A percentile compares a stretch with the other conserved stretches of the same genome.
phyloP scores from a whole-genome alignment of 1,140 invertebrate genomes.

The Drosophila subobscura region DNA sequence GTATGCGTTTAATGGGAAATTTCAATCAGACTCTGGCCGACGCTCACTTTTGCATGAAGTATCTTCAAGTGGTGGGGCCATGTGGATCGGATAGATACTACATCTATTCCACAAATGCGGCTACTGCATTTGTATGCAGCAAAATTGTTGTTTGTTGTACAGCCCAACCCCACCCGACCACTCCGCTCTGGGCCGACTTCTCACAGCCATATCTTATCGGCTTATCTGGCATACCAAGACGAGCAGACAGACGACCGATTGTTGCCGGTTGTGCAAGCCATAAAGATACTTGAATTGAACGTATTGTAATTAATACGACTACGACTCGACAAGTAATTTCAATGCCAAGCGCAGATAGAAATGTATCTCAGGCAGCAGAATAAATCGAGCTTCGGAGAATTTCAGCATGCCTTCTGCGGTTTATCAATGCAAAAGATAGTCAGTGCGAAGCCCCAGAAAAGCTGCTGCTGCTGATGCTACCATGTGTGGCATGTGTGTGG shows the following conservation, averaged over 20 bases:
- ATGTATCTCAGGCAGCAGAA: conserved; percentile 52
- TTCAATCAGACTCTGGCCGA: conserved; percentile 47
- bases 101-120: conserved; percentile 22
- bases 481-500: conserved; percentile 9
- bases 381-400: conserved; percentile 14
- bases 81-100: conserved; percentile 45
- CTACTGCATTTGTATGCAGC: conserved; percentile 18
- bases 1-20: conserved; percentile 42
- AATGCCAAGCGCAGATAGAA: conserved; percentile 49
- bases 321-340: conserved; percentile 15
- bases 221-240: conserved; percentile 67
- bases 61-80: conserved; percentile 48
- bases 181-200: neutral
- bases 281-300: conserved; percentile 68
- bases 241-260: conserved; percentile 40
- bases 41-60: conserved; percentile 36
- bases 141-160: conserved; percentile 24
- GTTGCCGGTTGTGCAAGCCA: conserved; percentile 27
- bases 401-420: conserved; percentile 62
- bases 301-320: conserved; percentile 70
- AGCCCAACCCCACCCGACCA: no score
- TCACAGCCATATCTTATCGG: conserved; percentile 60
- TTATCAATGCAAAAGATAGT: conserved; percentile 55
- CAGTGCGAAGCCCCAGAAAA: conserved; percentile 62
- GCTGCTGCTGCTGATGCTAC: conserved; percentile 5